phyloP scores from a whole-genome alignment of 2,113 vertebrate genomes.

The Mixornis gularis region DNA sequence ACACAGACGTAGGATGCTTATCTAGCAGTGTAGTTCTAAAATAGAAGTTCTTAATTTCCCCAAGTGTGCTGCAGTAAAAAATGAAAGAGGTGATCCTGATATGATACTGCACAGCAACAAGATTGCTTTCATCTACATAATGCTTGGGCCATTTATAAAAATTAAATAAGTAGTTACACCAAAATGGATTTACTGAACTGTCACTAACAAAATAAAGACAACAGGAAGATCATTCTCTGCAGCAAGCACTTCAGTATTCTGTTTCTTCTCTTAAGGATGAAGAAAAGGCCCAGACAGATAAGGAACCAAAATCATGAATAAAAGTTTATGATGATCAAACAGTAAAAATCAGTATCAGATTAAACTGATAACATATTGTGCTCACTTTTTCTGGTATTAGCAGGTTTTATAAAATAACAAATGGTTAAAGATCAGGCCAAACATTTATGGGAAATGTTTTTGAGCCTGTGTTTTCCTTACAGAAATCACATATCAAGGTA shows the following conservation, averaged over 20 bases:
- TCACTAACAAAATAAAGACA: not conserved
- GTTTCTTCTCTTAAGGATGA: not conserved
- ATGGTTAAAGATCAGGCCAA: not conserved
- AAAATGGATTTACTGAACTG: not conserved
- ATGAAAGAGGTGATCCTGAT: not conserved
- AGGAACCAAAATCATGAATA: not conserved
- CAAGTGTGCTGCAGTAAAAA: not conserved
- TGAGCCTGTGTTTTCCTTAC: not conserved
- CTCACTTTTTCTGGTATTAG: not conserved
- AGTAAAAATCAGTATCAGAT: not conserved
- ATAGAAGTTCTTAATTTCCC: not conserved
- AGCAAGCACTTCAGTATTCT: not conserved
- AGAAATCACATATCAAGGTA: not conserved
- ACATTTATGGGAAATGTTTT: not conserved
- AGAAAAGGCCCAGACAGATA: not conserved
- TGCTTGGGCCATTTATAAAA: not conserved
- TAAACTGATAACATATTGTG: not conserved
- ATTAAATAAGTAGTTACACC: not conserved
- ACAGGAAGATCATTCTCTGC: not conserved
- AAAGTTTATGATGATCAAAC: not conserved
- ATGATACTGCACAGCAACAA: not conserved
- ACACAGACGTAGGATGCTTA: not conserved
- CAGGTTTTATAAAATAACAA: not conserved
- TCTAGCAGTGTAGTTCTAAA: not conserved
- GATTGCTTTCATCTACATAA: not conserved